Conservation (phyloP, 1,140 invertebrate species). For the Mizuhopecten yessoensis region DNA sequence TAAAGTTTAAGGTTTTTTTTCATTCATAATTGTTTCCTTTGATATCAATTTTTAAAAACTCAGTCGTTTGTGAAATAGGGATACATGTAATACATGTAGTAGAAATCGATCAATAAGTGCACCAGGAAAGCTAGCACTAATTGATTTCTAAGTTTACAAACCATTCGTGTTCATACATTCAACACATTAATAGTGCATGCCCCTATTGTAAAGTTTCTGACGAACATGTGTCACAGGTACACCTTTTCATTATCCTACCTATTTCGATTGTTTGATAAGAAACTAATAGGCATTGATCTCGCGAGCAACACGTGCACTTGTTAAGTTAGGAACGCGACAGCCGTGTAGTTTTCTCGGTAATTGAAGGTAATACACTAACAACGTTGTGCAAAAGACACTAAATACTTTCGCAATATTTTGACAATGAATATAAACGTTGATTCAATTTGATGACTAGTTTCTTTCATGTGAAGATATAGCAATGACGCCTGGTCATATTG, state of each 20-base stretch:
- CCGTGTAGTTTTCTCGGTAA: not conserved
- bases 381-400: not conserved
- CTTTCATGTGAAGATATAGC: not conserved
- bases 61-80: no score
- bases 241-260: no score
- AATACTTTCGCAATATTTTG: not conserved
- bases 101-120: no score
- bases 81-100: no score
- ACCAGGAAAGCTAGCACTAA: no score
- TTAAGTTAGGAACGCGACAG: not conserved
- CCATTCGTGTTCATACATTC: no score
- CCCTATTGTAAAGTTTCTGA: not conserved
- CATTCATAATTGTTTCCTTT: no score
- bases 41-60: no score
- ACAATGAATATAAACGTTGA: not conserved
- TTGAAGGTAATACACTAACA: not conserved
- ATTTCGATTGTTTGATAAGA: not conserved
- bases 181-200: not conserved
- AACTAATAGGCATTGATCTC: constrained; percentile 7
- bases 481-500: not conserved
- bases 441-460: not conserved
- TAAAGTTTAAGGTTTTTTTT: no score
- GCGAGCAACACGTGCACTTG: constrained; percentile 10
- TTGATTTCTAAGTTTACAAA: no score
- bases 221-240: not conserved